Conservation (phyloP, 1,140 invertebrate species). For the Lordiphosa stackelbergi region DNA sequence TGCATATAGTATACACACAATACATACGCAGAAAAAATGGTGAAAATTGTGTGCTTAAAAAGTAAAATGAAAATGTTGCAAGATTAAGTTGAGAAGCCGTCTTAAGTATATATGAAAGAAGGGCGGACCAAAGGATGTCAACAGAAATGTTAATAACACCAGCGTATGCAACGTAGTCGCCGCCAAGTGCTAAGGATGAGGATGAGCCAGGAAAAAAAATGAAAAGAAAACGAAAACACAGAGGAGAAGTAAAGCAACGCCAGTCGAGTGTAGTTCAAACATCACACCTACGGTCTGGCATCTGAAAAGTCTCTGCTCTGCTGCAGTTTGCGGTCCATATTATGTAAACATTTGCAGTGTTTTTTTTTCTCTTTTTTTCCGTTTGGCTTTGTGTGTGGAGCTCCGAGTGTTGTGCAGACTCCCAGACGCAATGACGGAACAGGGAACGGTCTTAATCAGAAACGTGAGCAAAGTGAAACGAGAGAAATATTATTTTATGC, state of each 20-base stretch:
- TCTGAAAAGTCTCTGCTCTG: constrained; percentile 27
- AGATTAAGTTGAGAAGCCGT: constrained; percentile 48
- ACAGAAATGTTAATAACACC: constrained; percentile 69
- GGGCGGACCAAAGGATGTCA: constrained; percentile 58
- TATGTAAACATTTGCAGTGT: constrained; percentile 60
- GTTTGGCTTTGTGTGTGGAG: constrained; percentile 1
- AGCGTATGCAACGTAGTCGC: constrained; percentile 22
- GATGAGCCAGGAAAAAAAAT: constrained; percentile 41
- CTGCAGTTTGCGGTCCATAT: constrained; percentile 41
- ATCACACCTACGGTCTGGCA: constrained; percentile 58
- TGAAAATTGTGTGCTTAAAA: constrained; percentile 8
- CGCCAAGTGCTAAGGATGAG: constrained; percentile 36
- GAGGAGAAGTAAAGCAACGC: constrained; percentile 29
- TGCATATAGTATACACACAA: background rate
- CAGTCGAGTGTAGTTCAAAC: constrained; percentile 69
- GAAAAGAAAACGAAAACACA: constrained; percentile 28
- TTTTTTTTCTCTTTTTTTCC: constrained; percentile 29
- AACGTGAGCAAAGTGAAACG: constrained; percentile 25
- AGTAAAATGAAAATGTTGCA: constrained; percentile 58
- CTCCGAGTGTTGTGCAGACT: constrained; percentile 26
- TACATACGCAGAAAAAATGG: constrained; percentile 19
- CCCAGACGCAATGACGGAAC: constrained; percentile 9
- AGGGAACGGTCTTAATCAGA: constrained; percentile 27
- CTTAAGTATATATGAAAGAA: constrained; percentile 38
- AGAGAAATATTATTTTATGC: constrained; percentile 5